Base-by-base conservation (phyloP, 2,797 vertebrate species). In the Bovichtus diacanthus region DNA sequence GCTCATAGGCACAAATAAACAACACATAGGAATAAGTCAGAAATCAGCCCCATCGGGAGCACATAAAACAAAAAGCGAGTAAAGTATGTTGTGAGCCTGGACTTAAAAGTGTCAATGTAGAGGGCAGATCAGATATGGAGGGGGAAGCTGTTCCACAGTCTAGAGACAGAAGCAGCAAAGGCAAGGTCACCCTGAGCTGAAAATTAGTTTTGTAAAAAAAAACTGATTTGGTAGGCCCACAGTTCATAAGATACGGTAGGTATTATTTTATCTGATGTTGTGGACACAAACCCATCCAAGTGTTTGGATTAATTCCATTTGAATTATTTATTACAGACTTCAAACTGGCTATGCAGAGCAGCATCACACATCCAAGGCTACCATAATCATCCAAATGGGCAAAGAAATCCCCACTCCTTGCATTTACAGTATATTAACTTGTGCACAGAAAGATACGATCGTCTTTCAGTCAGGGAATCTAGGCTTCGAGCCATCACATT, bases 361-460 rank as follows among this genome's bases (percentile, higher is more conserved):
- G n/a, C 63, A 61, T 36, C 56, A 61, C 47, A 38, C 11, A 18
- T 27, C 55, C 18, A 54, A 53, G 38, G 72, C 36, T 29, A 18
- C n/a, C 51, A 36, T 51, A 44, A 29, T 12, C 54, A 77, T 31
- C 12, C 10, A 23, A 51, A 23, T 51, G 43, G 27, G 43, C 18
- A 39, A 38, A 56, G 23, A 29, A 27, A 64, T 64, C 60, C 51
- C 29, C 41, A 56, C 23, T 66, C 34, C 36, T 23, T 25, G 29
- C 51, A 49, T 38, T 47, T 29, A 34, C 31, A 9, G 34, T 34
- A 38, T 23, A 64, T 46, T 19, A 55, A 25, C 50, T 13, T 16
- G 9, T 50, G 49, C 34, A 54, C 11, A 50, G 9, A 53, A 58
- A 29, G n/a, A n/a, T n/a, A n/a, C n/a, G 4, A 59, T 9, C 1